Conservation (phyloP, 2,797 vertebrate genomes). For the Clarias laeviceps region DNA sequence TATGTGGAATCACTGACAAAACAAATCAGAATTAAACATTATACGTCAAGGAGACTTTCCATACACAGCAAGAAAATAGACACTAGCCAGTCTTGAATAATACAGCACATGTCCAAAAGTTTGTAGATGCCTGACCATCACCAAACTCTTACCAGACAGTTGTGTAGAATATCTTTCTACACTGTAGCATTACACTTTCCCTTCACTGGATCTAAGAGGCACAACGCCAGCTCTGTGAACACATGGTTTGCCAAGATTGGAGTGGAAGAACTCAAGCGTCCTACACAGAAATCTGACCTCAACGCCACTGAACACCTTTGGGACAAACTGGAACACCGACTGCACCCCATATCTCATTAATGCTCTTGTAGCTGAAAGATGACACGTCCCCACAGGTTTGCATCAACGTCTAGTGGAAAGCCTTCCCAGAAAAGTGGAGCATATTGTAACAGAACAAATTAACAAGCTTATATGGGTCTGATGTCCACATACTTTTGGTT, state of each 20-base stretch:
- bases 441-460: background rate
- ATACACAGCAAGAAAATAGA: background rate
- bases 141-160: background rate
- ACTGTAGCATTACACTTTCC: background rate
- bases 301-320: background rate
- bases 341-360: background rate
- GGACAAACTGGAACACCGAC: background rate
- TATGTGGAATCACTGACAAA: background rate
- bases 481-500: background rate
- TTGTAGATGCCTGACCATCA: background rate
- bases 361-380: background rate
- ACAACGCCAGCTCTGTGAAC: background rate
- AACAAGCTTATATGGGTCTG: background rate
- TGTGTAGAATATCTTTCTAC: background rate
- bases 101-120: background rate
- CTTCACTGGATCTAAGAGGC: background rate
- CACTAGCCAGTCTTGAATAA: background rate
- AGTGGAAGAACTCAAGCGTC: background rate
- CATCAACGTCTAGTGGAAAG: background rate
- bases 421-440: background rate
- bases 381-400: background rate
- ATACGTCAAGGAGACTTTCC: background rate
- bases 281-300: background rate
- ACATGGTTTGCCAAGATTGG: background rate
- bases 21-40: background rate